A percentile compares a stretch with the other conserved stretches of the same genome.
Conservation (phyloP, 1,140 invertebrate species). For the Wasmannia auropunctata region DNA sequence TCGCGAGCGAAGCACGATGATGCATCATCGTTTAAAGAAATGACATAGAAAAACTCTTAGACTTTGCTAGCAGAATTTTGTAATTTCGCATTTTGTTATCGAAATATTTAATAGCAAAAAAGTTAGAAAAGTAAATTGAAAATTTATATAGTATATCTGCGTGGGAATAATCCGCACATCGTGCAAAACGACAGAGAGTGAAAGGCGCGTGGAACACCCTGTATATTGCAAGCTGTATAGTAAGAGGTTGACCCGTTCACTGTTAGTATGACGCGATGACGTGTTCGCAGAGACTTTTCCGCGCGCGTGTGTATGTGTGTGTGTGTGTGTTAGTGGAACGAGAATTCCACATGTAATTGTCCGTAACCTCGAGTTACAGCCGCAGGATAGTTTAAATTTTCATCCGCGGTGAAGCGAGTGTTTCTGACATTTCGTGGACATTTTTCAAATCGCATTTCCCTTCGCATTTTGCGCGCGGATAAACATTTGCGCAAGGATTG, state of each 20-base stretch:
- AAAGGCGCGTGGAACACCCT: slow-evolving; percentile 30
- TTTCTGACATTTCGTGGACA: slow-evolving; percentile 45
- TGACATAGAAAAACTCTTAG: neutral
- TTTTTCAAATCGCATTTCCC: slow-evolving; percentile 32
- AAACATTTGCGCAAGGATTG: neutral
- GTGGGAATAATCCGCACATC: neutral
- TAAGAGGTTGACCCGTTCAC: slow-evolving; percentile 54
- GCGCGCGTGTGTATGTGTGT: too few species aligned
- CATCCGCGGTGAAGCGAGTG: slow-evolving; percentile 13
- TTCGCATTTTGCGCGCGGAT: neutral
- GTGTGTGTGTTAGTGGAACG: slow-evolving; percentile 24
- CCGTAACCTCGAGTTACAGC: slow-evolving; percentile 41
- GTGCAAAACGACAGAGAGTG: neutral
- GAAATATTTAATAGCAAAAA: neutral
- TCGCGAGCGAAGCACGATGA: neutral
- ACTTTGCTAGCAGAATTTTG: neutral
- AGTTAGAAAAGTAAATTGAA: neutral
- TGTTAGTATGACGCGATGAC: slow-evolving; percentile 35
- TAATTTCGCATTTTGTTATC: neutral
- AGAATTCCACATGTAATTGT: slow-evolving; percentile 55
- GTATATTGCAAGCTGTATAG: slow-evolving; percentile 15
- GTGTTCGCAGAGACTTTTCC: slow-evolving; percentile 34
- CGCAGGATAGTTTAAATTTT: slow-evolving; percentile 53
- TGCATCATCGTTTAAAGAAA: too few species aligned
- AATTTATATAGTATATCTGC: neutral